These are phyloP conservation scores for Micrastur ruficollis DNA, from an alignment of 2,797 vertebrate genomes.

Conservation along the genomic window DNA sequence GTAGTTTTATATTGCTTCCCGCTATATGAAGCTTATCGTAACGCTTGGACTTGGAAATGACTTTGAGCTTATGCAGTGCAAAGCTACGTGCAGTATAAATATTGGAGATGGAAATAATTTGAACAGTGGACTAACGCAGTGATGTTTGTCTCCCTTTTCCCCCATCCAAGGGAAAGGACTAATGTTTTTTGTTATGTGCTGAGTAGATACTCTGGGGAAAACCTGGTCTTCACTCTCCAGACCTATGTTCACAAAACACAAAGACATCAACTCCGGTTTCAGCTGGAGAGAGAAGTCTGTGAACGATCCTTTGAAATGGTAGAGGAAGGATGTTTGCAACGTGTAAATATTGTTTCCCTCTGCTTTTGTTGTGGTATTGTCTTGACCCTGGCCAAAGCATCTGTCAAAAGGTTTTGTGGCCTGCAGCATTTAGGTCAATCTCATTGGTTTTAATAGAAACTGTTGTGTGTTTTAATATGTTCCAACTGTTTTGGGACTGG, in stretches of 20 bases:
- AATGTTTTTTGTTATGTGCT: accelerated
- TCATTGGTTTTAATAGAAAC: background rate
- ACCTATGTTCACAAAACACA: background rate
- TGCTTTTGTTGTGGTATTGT: background rate
- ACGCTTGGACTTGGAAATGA: background rate
- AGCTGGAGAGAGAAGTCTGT: background rate
- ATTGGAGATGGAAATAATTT: background rate
- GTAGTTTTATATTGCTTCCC: background rate
- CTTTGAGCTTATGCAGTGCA: background rate
- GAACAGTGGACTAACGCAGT: background rate
- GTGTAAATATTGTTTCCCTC: background rate
- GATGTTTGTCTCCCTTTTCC: background rate
- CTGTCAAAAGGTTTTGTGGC: background rate
- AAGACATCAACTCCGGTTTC: background rate
- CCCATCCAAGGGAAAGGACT: background rate
- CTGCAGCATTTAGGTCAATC: background rate
- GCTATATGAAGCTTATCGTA: background rate
- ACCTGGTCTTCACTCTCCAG: background rate
- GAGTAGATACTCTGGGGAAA: background rate
- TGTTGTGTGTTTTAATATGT: background rate
- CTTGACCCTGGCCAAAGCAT: background rate
- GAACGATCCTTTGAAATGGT: background rate
- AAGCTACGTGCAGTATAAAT: background rate
- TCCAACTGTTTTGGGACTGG: background rate
- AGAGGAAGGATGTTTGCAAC: background rate